Evolutionary conservation across 2,113 vertebrate genomes (phyloP), one percentile per base, ranked within the genome.

Genomic region (Garra rufa): DNA sequence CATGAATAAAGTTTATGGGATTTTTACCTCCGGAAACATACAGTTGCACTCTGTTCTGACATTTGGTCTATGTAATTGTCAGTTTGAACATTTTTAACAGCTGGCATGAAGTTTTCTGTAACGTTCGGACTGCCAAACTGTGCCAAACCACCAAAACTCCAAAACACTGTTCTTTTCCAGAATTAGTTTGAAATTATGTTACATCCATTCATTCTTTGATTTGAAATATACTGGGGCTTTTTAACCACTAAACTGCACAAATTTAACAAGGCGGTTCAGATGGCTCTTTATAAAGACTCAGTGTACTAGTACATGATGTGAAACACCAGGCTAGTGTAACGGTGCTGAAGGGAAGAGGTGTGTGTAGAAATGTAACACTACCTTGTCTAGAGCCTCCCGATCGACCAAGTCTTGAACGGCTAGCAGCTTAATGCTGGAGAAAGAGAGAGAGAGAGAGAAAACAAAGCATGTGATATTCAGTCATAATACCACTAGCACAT

Each of bases 361-460:
- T 59, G 26, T 50, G 26, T 28, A 26, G 7, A 69, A 21, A 0
- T 24, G 7, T 1, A 71, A 69, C 82, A 52, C 86, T 97, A 99
- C 98, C 97, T 99, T 99, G 87, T 98, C 96, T 61, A 99, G 91
- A 1, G 96, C 96, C 86, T 98, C 97, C 90, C 90, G 94, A 87
- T 99, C 97, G 6, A 94, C 85, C 85, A 99, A 92, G 87, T 99
- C 98, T 91, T 99, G 98, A 55, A 99, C 97, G 15, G 98, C 98
- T 90, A 99, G 92, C 85, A 99, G 92, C 95, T 97, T 98, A 94
- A 99, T 96, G 92, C 97, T 99, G 93, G 26, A 91, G 91, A 88
- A 55, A 81, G 61, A 48, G n/a, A 81, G 61, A 80, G 57, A 84
- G 34, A 34, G 34, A 34, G 34, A 19, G 83, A 21, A 83, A n/a